phyloP scores from a whole-genome alignment of 2,797 vertebrate species.

The Microcaecilia unicolor region DNA sequence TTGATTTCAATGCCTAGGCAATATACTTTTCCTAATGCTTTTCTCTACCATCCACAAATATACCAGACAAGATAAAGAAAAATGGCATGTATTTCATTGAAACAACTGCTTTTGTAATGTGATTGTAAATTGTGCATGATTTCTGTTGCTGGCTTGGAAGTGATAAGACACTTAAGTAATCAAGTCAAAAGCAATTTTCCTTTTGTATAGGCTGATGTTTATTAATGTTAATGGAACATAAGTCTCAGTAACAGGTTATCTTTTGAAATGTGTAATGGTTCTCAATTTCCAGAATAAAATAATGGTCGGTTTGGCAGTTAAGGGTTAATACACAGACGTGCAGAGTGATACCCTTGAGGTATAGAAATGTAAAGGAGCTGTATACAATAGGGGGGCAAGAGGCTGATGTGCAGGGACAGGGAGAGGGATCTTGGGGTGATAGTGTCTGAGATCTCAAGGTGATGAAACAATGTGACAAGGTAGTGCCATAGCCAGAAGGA shows the following conservation, averaged over 20 bases:
- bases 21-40: background rate
- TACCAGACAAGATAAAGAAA: conserved; percentile 7
- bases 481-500: too few relatives aligned
- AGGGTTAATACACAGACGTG: too few relatives aligned
- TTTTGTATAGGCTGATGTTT: background rate
- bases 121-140: conserved; percentile 7
- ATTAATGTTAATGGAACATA: conserved; percentile 9
- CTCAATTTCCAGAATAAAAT: conserved; percentile 6
- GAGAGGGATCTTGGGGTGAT: too few relatives aligned
- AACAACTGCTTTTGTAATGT: background rate
- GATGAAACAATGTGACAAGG: too few relatives aligned
- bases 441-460: too few relatives aligned
- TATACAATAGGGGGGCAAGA: too few relatives aligned
- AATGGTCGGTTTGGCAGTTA: too few relatives aligned
- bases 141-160: conserved; percentile 1
- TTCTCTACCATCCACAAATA: background rate
- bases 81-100: background rate
- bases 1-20: background rate
- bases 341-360: too few relatives aligned
- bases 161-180: conserved; percentile 3
- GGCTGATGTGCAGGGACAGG: too few relatives aligned
- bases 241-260: background rate
- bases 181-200: conserved; percentile 15
- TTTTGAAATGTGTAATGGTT: background rate
- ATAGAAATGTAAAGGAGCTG: too few relatives aligned